Evolutionary conservation across 1,140 invertebrate genomes (phyloP).

Genomic region (Papilio dardanus): DNA sequence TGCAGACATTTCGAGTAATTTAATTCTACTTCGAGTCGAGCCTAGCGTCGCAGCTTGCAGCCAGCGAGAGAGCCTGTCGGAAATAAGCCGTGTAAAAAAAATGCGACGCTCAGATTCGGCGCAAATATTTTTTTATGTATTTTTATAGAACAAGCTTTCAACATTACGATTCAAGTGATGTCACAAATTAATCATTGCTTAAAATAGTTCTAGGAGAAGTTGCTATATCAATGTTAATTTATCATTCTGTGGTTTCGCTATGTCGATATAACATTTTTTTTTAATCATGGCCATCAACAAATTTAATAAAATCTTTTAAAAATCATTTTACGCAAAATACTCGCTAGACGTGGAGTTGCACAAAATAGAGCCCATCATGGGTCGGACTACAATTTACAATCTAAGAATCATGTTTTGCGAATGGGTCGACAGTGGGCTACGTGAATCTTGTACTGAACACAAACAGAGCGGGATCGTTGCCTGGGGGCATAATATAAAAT

Average conservation of each 20-base stretch:
- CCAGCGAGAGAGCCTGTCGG: constrained; percentile 27
- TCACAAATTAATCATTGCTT: not conserved
- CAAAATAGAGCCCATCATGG: too few species aligned
- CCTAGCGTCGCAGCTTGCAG: constrained; percentile 6
- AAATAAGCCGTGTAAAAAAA: constrained; percentile 48
- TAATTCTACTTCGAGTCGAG: constrained; percentile 55
- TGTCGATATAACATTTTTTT: too few species aligned
- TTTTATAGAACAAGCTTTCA: not conserved
- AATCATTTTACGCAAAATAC: too few species aligned
- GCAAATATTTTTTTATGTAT: not conserved
- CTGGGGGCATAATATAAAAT: constrained; percentile 33
- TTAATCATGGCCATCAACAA: too few species aligned
- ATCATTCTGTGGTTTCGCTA: not conserved
- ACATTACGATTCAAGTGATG: not conserved
- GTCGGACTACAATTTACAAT: too few species aligned
- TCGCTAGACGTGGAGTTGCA: too few species aligned
- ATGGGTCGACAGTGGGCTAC: not conserved
- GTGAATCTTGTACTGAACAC: not conserved
- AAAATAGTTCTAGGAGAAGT: not conserved
- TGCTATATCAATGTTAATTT: not conserved
- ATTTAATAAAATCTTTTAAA: too few species aligned
- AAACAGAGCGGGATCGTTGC: constrained; percentile 32
- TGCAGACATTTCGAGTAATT: constrained; percentile 59
- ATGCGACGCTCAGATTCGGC: not conserved
- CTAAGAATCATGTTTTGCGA: not conserved